Evolutionary conservation across 2,888 invertebrate genomes (phyloP), one percentile per base, ranked within the genome.

Genomic region (Stenoptilia bipunctidactyla): DNA sequence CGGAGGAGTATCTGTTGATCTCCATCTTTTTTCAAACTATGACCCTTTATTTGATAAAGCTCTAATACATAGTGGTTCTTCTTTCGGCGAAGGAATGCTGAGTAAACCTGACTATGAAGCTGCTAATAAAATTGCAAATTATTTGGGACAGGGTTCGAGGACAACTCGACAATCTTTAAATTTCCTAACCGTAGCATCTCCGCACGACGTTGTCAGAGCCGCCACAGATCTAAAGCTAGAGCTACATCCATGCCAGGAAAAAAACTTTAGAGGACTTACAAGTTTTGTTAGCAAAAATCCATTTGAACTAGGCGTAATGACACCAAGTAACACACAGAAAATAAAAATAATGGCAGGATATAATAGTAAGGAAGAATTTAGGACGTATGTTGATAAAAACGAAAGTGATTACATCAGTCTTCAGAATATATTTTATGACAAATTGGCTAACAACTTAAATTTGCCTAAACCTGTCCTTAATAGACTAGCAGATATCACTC

Each of bases 41-140:
- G 62, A 64, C 8, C 59, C 49, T 1, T 36, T 66, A 15, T 74
- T 71, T 12, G 44, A 66, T 34, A 61, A 64, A 52, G 68, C 51
- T 0, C 63, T 75, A 8, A 45, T 69, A 3, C 58, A 68, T 46
- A 74, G 73, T 39, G 74, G 74, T 3, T 58, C 65, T 0, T 44
- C 59, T 8, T 48, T 51, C 4, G 46, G 54, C 0, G 55, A 58
- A 12, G 55, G 55, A 0, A 50, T 60, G 5, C 56, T 58, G 34
- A 47, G 41, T 0, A 59, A 55, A 12, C 46, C 58, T 0, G 58
- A 70, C 34, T 39, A 53, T 36, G 40, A 49, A 2, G 56, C 60
- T 13, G 58, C 68, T 8, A 41, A 56, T 1, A 61, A 57, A 44
- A 44, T 75, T 6, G 66, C 69, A n/a, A 39, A 44, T 3, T 42